A percentile compares a stretch with the other conserved stretches of the same genome.
phyloP scores from a whole-genome alignment of 2,113 vertebrate species.

The Penelope pileata region DNA sequence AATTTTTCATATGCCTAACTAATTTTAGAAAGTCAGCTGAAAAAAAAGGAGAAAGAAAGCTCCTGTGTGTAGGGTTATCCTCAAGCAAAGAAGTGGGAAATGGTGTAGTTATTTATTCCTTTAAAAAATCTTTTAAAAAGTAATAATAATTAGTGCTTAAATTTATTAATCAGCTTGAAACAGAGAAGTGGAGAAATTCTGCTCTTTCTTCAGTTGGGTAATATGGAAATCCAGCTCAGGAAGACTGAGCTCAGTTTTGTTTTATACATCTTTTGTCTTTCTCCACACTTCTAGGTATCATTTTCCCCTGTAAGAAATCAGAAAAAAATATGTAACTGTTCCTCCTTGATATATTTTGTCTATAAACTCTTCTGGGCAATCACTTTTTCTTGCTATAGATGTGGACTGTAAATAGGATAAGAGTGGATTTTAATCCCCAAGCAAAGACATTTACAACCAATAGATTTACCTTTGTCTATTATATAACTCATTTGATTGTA shows the following conservation, averaged over 20 bases:
- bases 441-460: neutral
- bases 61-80: neutral
- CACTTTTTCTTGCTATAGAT: neutral
- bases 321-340: neutral
- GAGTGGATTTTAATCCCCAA: neutral
- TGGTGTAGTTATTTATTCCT: neutral
- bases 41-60: neutral
- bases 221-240: neutral
- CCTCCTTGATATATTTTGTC: neutral
- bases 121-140: neutral
- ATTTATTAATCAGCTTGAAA: neutral
- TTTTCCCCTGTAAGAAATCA: neutral
- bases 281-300: neutral
- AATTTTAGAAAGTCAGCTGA: neutral
- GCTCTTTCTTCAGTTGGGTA: neutral
- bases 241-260: rapidly evolving
- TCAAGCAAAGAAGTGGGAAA: neutral
- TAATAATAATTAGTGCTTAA: neutral
- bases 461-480: neutral
- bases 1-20: neutral
- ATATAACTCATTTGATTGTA: neutral
- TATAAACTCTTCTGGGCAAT: neutral
- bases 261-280: neutral
- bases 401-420: neutral
- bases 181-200: neutral